Evolutionary conservation across 2,888 invertebrate species (phyloP).

Genomic region (Acrobeloides nanus): DNA sequence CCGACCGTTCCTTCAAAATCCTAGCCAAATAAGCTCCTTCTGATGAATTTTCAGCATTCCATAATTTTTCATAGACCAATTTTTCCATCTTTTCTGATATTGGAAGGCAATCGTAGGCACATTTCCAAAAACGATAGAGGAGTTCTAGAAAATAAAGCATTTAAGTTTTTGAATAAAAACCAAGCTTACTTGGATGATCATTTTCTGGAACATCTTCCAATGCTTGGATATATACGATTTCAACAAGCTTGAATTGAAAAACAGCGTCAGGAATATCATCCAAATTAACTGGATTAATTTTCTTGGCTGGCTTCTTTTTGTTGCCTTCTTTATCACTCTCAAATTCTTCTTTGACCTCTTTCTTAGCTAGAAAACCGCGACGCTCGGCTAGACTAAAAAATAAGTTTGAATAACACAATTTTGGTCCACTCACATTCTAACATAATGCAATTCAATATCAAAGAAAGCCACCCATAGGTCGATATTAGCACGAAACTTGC

Average conservation of each 20-base stretch:
- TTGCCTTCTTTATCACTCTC: no score
- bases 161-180: not conserved
- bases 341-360: conserved; percentile 5
- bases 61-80: not conserved
- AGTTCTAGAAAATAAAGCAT: not conserved
- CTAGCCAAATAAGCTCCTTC: not conserved
- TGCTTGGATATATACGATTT: conserved; percentile 4
- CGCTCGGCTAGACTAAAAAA: conserved; percentile 8
- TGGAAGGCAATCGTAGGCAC: not conserved
- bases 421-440: conserved; percentile 17
- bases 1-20: not conserved
- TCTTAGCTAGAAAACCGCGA: conserved; percentile 8
- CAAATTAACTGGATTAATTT: no score
- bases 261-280: conserved; percentile 5
- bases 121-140: not conserved
- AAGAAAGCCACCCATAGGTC: conserved; percentile 23
- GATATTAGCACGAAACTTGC: conserved; percentile 49
- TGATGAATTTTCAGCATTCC: not conserved
- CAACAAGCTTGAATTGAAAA: conserved; percentile 8
- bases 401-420: not conserved
- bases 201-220: not conserved
- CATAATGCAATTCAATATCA: conserved; percentile 24
- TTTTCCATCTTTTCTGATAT: not conserved
- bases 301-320: no score
- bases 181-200: not conserved